phyloP scores from a whole-genome alignment of 2,888 invertebrate species.

The Dryobota labecula region DNA sequence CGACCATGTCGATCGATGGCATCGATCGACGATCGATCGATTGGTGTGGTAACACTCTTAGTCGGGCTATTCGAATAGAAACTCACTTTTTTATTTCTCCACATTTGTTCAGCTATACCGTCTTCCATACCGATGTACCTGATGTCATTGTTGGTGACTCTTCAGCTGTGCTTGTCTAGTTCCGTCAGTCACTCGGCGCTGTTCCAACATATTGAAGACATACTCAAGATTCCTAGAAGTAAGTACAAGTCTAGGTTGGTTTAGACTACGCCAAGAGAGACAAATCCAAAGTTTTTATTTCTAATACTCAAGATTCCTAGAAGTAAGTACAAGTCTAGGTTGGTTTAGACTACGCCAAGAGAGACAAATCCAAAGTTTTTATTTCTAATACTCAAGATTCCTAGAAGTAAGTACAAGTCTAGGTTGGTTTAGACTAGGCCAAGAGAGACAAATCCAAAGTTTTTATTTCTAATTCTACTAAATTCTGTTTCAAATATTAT shows the following conservation, averaged over 20 bases:
- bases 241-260: not conserved
- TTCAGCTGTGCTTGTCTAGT: conserved; percentile 94
- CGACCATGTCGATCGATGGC: too few relatives aligned
- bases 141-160: conserved; percentile 93
- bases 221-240: conserved; percentile 93
- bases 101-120: conserved; percentile 88
- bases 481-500: too few relatives aligned
- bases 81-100: not conserved
- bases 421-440: not conserved
- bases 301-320: conserved; percentile 93
- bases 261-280: too few relatives aligned
- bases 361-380: too few relatives aligned
- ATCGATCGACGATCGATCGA: too few relatives aligned
- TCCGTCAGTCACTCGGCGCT: conserved; percentile 95
- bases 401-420: conserved; percentile 88
- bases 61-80: too few relatives aligned
- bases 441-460: too few relatives aligned
- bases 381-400: conserved; percentile 92
- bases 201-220: conserved; percentile 95
- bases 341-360: not conserved
- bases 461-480: too few relatives aligned
- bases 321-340: conserved; percentile 77
- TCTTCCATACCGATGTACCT: conserved; percentile 91
- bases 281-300: too few relatives aligned
- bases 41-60: too few relatives aligned